These are phyloP conservation scores for Chelon auratus DNA, from an alignment of 2,797 vertebrate species.

Conservation along the genomic window DNA sequence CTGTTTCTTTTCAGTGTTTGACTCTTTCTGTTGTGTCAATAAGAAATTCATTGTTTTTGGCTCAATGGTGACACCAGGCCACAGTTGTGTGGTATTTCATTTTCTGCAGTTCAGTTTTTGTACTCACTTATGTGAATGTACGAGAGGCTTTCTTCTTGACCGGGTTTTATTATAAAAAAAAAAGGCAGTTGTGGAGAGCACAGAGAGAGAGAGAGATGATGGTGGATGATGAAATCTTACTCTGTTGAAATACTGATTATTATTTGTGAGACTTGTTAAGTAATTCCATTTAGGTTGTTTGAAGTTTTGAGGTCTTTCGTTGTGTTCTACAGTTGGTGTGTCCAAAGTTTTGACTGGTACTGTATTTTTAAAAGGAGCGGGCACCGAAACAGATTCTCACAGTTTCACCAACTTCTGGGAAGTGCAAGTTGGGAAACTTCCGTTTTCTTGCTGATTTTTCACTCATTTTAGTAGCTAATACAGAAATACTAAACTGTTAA, in stretches of 20 bases:
- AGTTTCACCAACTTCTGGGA: too few species aligned
- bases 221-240: conserved; percentile 19
- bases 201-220: conserved; percentile 51
- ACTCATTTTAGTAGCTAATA: background rate
- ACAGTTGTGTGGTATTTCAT: conserved; percentile 46
- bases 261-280: background rate
- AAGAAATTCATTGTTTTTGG: conserved; percentile 55
- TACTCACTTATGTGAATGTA: conserved; percentile 60
- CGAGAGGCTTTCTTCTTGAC: conserved; percentile 48
- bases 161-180: conserved; percentile 59
- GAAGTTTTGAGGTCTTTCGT: background rate
- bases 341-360: background rate
- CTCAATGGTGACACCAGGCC: conserved; percentile 19
- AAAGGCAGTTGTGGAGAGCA: conserved; percentile 34
- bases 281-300: background rate
- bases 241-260: conserved; percentile 2
- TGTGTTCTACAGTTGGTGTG: background rate
- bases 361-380: background rate
- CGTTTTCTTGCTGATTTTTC: background rate
- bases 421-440: too few species aligned
- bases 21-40: conserved; percentile 40
- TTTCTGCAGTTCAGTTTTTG: conserved; percentile 57
- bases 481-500: background rate
- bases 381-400: too few species aligned
- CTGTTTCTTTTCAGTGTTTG: conserved; percentile 28